Conservation (phyloP, 2,797 vertebrate species). For the Emydoidea blandingii region DNA sequence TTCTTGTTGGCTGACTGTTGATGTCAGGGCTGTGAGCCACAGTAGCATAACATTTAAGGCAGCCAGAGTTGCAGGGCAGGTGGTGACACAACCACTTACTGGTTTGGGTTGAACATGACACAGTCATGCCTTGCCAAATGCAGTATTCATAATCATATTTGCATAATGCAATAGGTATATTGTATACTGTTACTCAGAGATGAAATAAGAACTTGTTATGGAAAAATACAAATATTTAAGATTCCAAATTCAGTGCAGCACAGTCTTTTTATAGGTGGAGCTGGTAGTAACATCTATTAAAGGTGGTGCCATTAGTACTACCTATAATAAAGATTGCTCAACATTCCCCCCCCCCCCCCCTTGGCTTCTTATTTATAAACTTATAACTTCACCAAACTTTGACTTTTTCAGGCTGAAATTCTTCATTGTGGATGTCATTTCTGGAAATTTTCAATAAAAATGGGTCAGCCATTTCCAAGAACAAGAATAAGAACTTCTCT, state of each 20-base stretch:
- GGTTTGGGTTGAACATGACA: neutral
- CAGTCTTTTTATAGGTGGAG: neutral
- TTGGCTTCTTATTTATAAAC: neutral
- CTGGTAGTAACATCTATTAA: neutral
- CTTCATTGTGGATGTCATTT: accelerated
- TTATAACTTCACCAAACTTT: neutral
- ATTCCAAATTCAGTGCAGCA: neutral
- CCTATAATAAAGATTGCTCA: neutral
- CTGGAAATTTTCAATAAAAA: neutral
- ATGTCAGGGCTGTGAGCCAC: no score
- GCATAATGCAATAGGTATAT: neutral
- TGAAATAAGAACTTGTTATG: neutral
- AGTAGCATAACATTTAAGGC: no score
- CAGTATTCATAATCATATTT: neutral
- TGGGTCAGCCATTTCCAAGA: neutral
- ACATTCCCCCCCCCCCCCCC: neutral
- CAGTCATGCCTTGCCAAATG: neutral
- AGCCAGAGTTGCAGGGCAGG: no score
- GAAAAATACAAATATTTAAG: neutral
- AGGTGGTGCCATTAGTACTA: neutral
- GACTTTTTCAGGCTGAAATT: neutral
- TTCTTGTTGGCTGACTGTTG: no score
- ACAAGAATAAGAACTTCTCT: neutral
- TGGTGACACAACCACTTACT: no score
- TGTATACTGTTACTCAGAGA: neutral